Evolutionary conservation across 2,797 vertebrate genomes (phyloP).

Genomic region (Hozukius guyotensis): DNA sequence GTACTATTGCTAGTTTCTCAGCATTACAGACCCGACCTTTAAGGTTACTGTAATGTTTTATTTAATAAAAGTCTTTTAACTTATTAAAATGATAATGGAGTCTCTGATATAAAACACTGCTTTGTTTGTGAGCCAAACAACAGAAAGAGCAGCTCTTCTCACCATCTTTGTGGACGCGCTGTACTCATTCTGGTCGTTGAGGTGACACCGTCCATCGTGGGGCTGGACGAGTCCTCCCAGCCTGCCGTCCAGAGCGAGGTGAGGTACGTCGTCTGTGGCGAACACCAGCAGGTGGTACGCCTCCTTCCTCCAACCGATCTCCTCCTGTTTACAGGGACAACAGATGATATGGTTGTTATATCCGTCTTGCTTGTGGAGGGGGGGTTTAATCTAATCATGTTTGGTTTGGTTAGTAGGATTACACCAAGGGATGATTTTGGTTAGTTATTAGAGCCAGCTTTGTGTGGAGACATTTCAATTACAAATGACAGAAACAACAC

Average conservation of each 20-base stretch:
- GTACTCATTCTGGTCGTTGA: conserved; percentile 91
- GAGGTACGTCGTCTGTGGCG: conserved; percentile 93
- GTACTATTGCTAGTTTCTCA: no score
- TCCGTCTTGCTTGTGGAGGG: not conserved
- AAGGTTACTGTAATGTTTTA: not conserved
- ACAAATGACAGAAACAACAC: not conserved
- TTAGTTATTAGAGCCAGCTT: not conserved
- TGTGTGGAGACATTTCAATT: not conserved
- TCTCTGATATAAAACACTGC: not conserved
- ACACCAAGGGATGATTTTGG: not conserved
- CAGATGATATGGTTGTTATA: not conserved
- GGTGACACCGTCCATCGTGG: conserved; percentile 93
- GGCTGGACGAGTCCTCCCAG: conserved; percentile 94
- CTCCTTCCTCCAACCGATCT: conserved; percentile 96
- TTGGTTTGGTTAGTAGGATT: not conserved
- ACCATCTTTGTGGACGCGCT: conserved; percentile 92
- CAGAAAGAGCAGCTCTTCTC: conserved; percentile 44
- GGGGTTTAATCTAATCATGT: not conserved
- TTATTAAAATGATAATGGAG: no score
- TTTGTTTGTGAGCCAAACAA: not conserved
- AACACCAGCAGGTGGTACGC: conserved; percentile 96
- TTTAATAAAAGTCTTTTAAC: not conserved
- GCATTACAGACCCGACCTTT: no score
- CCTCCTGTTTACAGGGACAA: conserved; percentile 80
- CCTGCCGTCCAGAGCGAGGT: conserved; percentile 95